Evolutionary conservation across 1,140 invertebrate species (phyloP), one percentile per base, ranked within the genome.

Genomic region (Philotrypesis tridentata): DNA sequence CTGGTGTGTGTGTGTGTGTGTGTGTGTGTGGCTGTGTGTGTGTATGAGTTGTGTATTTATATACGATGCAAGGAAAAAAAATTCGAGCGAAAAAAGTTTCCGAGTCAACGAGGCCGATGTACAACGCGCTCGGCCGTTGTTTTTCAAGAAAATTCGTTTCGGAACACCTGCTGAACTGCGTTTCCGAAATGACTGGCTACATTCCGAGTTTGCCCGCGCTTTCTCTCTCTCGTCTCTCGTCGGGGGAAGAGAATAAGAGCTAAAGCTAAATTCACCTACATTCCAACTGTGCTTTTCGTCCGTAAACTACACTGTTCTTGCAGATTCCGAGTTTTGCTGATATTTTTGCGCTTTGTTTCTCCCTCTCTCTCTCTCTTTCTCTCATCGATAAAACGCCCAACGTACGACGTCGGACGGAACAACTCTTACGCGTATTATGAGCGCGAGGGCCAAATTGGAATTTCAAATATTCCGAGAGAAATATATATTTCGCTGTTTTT

Each of bases 191-290:
- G 74, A 76, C 74, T 76, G 33, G 63, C 63, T 78, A 48, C 76
- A 68, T 63, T 78, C 40, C 75, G 75, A 70, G 31, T 48, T 55
- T 43, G n/a, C n/a, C n/a, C n/a, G n/a, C 74, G 27, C 25, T 65
- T 21, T n/a, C n/a, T n/a, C n/a, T n/a, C n/a, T n/a, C n/a, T n/a
- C n/a, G n/a, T n/a, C n/a, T n/a, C n/a, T n/a, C n/a, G n/a, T n/a
- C n/a, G n/a, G n/a, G n/a, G 61, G 27, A 21, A 60, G 75, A 25
- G 23, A 65, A 76, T 31, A 60, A 25, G 61, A 31, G 61, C 75
- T 65, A 70, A 78, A 17, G 48, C 48, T 78, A 78, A 78, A 78
- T 78, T 78, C 76, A 40, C 76, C 76, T 70, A 67, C 61, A 76
- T 76, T 76, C 61, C 33, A 31, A 25, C 63, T 23, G 33, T 31